Percentiles rank a stretch among this genome's conserved stretches.
Evolutionary conservation across 2,113 vertebrate species (phyloP).

Genomic region (Melanerpes formicivorus): DNA sequence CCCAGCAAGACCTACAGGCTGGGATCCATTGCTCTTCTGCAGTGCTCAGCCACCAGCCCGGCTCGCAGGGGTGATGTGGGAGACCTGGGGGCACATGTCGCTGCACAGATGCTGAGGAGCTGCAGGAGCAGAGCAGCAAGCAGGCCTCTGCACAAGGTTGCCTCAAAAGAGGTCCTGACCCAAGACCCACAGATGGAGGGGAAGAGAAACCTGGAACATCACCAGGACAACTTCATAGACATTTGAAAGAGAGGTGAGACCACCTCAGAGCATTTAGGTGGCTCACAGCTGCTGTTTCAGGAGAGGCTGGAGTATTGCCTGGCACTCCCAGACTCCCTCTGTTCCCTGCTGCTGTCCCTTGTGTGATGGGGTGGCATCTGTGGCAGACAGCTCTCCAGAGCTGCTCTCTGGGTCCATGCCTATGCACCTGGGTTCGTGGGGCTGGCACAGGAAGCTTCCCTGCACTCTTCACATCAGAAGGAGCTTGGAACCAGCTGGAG

Average conservation of each 20-base stretch:
- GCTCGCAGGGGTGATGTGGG: fast-evolving
- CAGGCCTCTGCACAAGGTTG: background rate
- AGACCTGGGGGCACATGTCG: fast-evolving
- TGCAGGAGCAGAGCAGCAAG: background rate
- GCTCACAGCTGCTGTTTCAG: background rate
- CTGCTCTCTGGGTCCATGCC: background rate
- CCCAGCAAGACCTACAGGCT: background rate
- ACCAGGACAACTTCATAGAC: too few species aligned
- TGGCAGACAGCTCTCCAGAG: background rate
- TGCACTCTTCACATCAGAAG: background rate
- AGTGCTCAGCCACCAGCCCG: background rate
- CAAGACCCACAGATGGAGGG: background rate
- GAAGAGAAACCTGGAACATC: background rate
- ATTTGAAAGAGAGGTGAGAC: background rate
- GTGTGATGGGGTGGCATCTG: background rate
- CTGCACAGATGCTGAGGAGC: background rate
- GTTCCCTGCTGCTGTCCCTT: background rate
- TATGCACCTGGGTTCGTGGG: too few species aligned
- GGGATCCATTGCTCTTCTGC: background rate
- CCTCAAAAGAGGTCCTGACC: background rate
- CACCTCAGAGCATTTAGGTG: background rate
- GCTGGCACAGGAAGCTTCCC: background rate
- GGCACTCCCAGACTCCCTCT: background rate
- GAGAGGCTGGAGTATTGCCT: background rate
- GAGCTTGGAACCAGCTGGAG: background rate